Base-by-base conservation (phyloP, 2,113 vertebrate genomes). In the Corapipo altera region DNA sequence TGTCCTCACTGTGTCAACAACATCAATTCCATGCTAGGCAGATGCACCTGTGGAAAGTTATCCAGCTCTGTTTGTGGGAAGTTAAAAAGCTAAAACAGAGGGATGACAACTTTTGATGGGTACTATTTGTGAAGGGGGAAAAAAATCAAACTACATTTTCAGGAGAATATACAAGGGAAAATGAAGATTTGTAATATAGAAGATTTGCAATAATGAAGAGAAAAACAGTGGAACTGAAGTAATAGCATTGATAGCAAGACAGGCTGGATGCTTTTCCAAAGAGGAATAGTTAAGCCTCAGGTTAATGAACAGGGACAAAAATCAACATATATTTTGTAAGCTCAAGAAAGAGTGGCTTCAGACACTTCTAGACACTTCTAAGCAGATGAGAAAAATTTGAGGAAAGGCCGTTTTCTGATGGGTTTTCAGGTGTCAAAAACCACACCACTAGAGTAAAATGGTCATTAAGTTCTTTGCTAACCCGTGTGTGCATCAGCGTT, bases 31-130 rank as follows among this genome's bases (percentile, higher is more conserved):
- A 26, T 0, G 0, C 13, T 1, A 2, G 77, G 11, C 17, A 85
- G 21, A 66, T 15, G 22, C 17, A 37, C 2, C 0, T 12, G 17
- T 2, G 5, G 41, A 44, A 61, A 15, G 8, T 37, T 2, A 1
- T 64, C 8, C 52, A 79, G 6, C 21, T 65, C 27, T 3, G 1
- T 39, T 44, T 80, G 6, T 9, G 73, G 32, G 46, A 85, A 54
- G 35, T 2, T 43, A 37, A 79, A 88, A 35, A 65, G 27, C 35
- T 81, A 43, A 76, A 84, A 27, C 9, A 51, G 7, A 74, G 2
- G 5, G 12, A 37, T 75, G n/a, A 61, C 11, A 8, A 32, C 3
- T 64, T 72, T 54, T 64, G 14, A 33, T 35, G 8, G 37, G 8
- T 41, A 5, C 2, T 59, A 15, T 74, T 80, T 51, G 19, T 30